Percentiles rank a stretch among this genome's conserved stretches.
Conservation (phyloP, 2,888 invertebrate genomes). For the Blera fallax region DNA sequence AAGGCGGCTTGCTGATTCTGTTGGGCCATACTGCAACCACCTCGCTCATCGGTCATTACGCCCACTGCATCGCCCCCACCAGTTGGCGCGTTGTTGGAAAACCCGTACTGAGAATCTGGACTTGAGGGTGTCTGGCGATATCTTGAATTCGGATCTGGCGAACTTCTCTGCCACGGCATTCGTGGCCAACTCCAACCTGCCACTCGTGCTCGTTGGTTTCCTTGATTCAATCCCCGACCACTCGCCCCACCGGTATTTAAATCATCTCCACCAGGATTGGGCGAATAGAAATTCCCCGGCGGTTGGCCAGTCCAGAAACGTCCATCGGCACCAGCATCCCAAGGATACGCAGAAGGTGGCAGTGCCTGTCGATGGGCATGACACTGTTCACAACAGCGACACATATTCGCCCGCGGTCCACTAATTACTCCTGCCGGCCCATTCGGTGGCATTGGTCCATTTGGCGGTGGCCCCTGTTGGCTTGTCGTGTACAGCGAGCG, state of each 20-base stretch:
- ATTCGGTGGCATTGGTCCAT: conserved; percentile 78
- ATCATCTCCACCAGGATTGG: conserved; percentile 88
- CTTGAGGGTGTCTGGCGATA: conserved; percentile 86
- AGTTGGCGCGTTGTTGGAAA: conserved; percentile 82
- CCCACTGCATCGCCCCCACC: conserved; percentile 72
- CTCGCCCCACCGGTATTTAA: conserved; percentile 74
- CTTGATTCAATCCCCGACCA: conserved; percentile 77
- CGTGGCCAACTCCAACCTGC: conserved; percentile 88
- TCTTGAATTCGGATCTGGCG: conserved; percentile 79
- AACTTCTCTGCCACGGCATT: conserved; percentile 87
- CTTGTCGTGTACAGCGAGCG: conserved; percentile 87
- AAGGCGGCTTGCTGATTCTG: conserved; percentile 82
- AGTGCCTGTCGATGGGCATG: conserved; percentile 83
- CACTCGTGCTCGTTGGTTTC: conserved; percentile 75
- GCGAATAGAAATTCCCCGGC: conserved; percentile 91
- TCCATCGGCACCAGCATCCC: conserved; percentile 83
- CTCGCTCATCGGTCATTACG: conserved; percentile 75
- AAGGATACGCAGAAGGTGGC: conserved; percentile 83
- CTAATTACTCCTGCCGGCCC: conserved; percentile 80
- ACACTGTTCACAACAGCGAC: conserved; percentile 89
- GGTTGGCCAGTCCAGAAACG: conserved; percentile 83
- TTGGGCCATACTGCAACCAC: conserved; percentile 69
- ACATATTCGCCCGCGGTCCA: conserved; percentile 80
- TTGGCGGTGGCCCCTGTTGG: conserved; percentile 78
- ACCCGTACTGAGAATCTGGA: conserved; percentile 92